These are phyloP conservation scores for Pipistrellus pygmaeus DNA, from an alignment of 2,797 vertebrate species.

Conservation along the genomic window DNA sequence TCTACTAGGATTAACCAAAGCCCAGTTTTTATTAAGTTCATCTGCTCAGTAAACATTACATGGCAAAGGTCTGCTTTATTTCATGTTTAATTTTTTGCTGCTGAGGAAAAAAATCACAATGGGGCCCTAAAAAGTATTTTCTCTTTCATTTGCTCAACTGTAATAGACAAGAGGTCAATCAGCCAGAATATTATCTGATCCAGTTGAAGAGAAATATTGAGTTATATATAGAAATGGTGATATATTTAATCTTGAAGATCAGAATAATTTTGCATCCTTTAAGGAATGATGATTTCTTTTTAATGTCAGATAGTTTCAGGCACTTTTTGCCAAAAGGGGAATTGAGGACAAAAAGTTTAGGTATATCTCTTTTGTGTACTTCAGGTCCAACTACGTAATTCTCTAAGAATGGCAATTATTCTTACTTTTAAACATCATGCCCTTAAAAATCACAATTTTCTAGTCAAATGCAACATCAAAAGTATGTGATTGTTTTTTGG, in stretches of 20 bases:
- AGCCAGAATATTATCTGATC: not conserved
- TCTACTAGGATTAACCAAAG: slow-evolving; percentile 59
- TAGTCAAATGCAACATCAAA: slow-evolving; percentile 61
- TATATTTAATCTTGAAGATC: slow-evolving; percentile 72
- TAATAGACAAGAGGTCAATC: slow-evolving; percentile 15
- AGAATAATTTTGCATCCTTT: slow-evolving; percentile 35
- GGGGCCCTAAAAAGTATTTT: slow-evolving; percentile 40
- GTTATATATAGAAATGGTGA: slow-evolving; percentile 33
- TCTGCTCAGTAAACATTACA: slow-evolving; percentile 64
- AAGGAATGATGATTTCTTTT: slow-evolving; percentile 71
- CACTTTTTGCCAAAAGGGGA: slow-evolving; percentile 60
- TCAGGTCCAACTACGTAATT: slow-evolving; percentile 56
- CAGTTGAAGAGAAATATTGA: not conserved
- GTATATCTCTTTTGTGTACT: slow-evolving; percentile 31
- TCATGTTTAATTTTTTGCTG: slow-evolving; percentile 48
- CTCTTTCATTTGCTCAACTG: slow-evolving; percentile 52
- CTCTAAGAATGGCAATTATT: slow-evolving; percentile 36
- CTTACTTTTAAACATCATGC: slow-evolving; percentile 42
- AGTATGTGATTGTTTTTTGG: slow-evolving; percentile 26
- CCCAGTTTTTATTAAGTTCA: slow-evolving; percentile 57
- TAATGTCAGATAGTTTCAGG: slow-evolving; percentile 39
- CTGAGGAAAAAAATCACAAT: slow-evolving; percentile 15
- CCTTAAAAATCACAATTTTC: slow-evolving; percentile 60
- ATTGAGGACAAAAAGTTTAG: slow-evolving; percentile 28
- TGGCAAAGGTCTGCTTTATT: slow-evolving; percentile 61